Evolutionary conservation across 2,113 vertebrate genomes (phyloP), one percentile per base, ranked within the genome.

Genomic region (Ciconia stormi): DNA sequence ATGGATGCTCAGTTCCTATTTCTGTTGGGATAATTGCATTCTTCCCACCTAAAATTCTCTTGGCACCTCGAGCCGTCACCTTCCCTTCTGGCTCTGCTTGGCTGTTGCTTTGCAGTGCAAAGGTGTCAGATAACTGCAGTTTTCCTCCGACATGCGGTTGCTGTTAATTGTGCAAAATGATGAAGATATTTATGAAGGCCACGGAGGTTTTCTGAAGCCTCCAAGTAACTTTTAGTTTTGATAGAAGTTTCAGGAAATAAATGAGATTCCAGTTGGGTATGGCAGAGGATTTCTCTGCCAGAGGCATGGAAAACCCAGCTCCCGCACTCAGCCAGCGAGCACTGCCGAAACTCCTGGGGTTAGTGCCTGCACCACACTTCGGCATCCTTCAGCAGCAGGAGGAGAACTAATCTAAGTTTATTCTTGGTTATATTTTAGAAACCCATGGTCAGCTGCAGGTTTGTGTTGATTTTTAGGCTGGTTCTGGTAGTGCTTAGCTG

Each of bases 1-100:
- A 65, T 3, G 69, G 82, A 65, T 16, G 11, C 42, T 83, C 20
- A 16, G 58, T 18, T 94, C 50, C 90, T 87, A 14, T 96, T 96
- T 93, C 58, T 83, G 9, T 63, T 52, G 42, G 32, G 79, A 63
- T 97, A 92, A 93, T 95, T 93, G 30, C 47, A 25, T 86, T 74
- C 62, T 83, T 83, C 34, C 76, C n/a, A 46, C n/a, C n/a, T 81
- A 1, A 11, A n/a, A 47, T 73, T 83, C 52, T 62, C 50, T 34
- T 38, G 55, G 71, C 66, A 69, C 17, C 40, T 72, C 1, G 2
- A 62, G 21, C 85, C 50, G 22, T 58, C 32, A 15, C 42, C 58
- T 90, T 72, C 71, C 25, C 62, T 87, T 84, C 49, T 74, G 16
- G 7, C 26, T 61, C 34, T 72, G 20, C 66, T 62, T 83, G 86